phyloP scores from a whole-genome alignment of 2,113 vertebrate species.

The Lutjanus erythropterus region DNA sequence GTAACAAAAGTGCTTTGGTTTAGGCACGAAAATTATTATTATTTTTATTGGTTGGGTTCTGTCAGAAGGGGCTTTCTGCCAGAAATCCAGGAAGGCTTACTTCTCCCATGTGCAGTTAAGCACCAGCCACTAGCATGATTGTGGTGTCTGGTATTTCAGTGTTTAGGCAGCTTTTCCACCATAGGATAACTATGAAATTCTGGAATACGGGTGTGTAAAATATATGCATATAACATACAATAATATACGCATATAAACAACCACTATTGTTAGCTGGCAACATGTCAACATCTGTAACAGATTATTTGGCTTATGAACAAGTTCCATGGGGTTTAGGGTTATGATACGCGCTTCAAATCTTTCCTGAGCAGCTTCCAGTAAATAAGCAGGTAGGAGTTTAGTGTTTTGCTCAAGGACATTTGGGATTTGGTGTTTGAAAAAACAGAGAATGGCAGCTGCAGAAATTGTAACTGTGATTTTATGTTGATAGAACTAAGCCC shows the following conservation, averaged over 20 bases:
- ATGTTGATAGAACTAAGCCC: background rate
- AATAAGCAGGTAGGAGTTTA: conserved; percentile 40
- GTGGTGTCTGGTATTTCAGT: background rate
- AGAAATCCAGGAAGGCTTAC: no score
- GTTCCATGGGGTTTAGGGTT: conserved; percentile 23
- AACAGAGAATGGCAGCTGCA: conserved; percentile 2
- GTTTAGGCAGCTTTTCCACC: background rate
- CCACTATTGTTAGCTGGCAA: background rate
- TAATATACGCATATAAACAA: background rate
- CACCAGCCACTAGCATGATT: background rate
- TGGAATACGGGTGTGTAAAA: no score
- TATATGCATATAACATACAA: no score
- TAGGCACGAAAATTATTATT: no score
- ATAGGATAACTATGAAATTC: no score
- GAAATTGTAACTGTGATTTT: conserved; percentile 12
- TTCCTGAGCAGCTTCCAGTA: conserved; percentile 31
- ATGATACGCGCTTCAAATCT: conserved; percentile 28
- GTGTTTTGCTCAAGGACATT: conserved; percentile 32
- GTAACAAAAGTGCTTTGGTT: no score
- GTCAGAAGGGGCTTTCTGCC: no score
- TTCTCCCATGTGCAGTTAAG: no score
- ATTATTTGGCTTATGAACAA: conserved; percentile 22
- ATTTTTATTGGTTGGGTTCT: no score
- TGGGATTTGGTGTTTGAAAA: conserved; percentile 14
- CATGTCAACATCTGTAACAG: conserved; percentile 6